Conservation (phyloP, 2,888 invertebrate species). For the Scelioninae gen. 1 region DNA sequence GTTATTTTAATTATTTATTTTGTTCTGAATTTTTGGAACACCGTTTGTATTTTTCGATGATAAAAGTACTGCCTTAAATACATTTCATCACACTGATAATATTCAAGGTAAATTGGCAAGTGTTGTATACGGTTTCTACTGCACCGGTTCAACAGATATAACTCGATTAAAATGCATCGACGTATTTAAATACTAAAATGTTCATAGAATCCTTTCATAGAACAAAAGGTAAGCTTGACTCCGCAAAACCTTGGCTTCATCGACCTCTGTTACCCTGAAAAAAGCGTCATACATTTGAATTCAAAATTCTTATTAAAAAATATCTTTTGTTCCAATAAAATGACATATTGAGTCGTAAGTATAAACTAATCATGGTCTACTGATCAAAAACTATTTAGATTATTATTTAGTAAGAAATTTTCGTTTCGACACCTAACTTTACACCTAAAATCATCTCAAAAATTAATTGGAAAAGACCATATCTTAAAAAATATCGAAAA, state of each 20-base stretch:
- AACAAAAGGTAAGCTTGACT: slow-evolving; percentile 98
- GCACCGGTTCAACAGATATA: slow-evolving; percentile 34
- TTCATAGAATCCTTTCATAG: slow-evolving; percentile 95
- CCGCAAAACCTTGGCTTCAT: slow-evolving; percentile 91
- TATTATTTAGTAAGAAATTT: too few species aligned
- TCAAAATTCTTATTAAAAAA: background rate
- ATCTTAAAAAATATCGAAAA: too few species aligned
- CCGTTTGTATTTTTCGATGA: slow-evolving; percentile 15
- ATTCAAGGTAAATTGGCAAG: slow-evolving; percentile 42
- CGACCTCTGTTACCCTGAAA: slow-evolving; percentile 89
- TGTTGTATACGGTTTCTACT: slow-evolving; percentile 44
- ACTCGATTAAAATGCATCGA: slow-evolving; percentile 55
- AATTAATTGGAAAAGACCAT: too few species aligned
- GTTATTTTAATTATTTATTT: too few species aligned
- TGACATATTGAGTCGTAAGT: slow-evolving; percentile 92
- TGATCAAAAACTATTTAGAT: too few species aligned
- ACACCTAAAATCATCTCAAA: too few species aligned
- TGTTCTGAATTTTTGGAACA: background rate
- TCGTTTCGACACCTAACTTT: too few species aligned
- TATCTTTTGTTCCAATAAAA: slow-evolving; percentile 4
- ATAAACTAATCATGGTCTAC: too few species aligned
- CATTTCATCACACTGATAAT: slow-evolving; percentile 46
- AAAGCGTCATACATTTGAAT: background rate
- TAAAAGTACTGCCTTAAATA: slow-evolving; percentile 31
- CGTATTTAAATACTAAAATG: slow-evolving; percentile 18